A percentile compares a stretch with the other conserved stretches of the same genome.
phyloP scores from a whole-genome alignment of 2,113 vertebrate species.

The Recurvirostra avosetta region DNA sequence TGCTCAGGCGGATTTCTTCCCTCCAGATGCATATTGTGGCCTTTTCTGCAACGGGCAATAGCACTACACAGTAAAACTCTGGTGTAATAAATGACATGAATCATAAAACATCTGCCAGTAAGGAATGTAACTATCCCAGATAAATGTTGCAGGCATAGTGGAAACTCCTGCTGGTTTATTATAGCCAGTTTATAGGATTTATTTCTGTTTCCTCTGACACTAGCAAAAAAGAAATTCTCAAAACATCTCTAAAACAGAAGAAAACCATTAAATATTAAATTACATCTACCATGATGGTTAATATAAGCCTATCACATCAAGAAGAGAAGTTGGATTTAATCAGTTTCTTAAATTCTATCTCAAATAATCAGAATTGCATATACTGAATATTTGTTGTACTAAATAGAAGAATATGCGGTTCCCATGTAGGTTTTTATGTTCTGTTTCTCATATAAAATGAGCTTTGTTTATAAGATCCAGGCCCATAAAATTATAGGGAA shows the following conservation, averaged over 20 bases:
- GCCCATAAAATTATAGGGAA: not conserved
- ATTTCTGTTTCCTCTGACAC: not conserved
- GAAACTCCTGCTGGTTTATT: not conserved
- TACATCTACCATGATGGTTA: not conserved
- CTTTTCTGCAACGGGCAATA: not conserved
- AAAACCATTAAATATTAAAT: conserved; percentile 2
- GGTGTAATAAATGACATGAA: not conserved
- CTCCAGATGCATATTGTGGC: not conserved
- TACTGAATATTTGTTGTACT: not conserved
- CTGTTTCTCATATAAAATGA: not conserved
- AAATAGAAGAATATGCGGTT: not conserved
- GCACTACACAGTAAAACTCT: not conserved
- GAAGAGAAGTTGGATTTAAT: not conserved
- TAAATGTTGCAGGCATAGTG: not conserved
- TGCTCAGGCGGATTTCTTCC: not conserved
- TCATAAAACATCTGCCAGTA: not conserved
- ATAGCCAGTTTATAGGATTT: not conserved
- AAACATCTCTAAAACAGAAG: not conserved
- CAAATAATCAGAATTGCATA: not conserved
- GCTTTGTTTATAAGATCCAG: not conserved
- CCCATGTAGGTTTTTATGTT: not conserved
- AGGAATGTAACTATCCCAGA: not conserved
- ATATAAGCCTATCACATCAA: not conserved
- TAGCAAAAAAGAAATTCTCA: not conserved
- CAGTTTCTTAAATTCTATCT: not conserved